phyloP scores from a whole-genome alignment of 2,888 invertebrate genomes.

The Caradrina clavipalpis region DNA sequence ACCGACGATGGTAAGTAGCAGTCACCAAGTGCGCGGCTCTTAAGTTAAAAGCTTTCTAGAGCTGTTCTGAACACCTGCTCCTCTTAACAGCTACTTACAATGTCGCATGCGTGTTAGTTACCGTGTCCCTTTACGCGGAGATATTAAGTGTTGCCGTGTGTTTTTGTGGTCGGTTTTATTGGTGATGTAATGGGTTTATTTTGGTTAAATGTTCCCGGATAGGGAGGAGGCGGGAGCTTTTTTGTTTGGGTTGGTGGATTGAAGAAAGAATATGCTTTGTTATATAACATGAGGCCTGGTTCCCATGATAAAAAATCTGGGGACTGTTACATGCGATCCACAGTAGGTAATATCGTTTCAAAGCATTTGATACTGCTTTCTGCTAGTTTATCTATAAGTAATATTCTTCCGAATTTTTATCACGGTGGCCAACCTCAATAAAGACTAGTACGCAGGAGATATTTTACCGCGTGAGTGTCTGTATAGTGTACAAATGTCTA shows the following conservation, averaged over 20 bases:
- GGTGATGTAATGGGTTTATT: neutral
- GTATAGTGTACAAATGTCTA: too few relatives aligned
- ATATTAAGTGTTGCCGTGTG: slow-evolving; percentile 23
- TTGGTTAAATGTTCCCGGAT: slow-evolving; percentile 7
- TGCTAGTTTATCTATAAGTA: too few relatives aligned
- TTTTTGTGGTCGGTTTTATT: slow-evolving; percentile 10
- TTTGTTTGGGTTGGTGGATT: neutral
- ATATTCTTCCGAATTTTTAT: too few relatives aligned
- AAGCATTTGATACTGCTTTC: neutral
- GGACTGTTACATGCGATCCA: too few relatives aligned
- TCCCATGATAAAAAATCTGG: too few relatives aligned
- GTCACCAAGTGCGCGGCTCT: slow-evolving; percentile 55
- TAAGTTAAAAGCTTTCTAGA: slow-evolving; percentile 65
- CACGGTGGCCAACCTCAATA: too few relatives aligned
- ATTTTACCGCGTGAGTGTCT: too few relatives aligned
- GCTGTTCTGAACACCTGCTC: slow-evolving; percentile 62
- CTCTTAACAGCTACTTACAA: slow-evolving; percentile 61
- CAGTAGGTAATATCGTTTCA: neutral
- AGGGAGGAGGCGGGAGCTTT: rapidly evolving
- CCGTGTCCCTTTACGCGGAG: slow-evolving; percentile 14
- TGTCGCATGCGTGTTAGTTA: slow-evolving; percentile 51
- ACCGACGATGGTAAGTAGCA: slow-evolving; percentile 54
- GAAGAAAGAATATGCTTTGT: neutral
- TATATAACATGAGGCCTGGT: neutral
- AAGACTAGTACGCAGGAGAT: too few relatives aligned